Conservation (phyloP, 2,113 vertebrate species). For the Chiloscyllium plagiosum region DNA sequence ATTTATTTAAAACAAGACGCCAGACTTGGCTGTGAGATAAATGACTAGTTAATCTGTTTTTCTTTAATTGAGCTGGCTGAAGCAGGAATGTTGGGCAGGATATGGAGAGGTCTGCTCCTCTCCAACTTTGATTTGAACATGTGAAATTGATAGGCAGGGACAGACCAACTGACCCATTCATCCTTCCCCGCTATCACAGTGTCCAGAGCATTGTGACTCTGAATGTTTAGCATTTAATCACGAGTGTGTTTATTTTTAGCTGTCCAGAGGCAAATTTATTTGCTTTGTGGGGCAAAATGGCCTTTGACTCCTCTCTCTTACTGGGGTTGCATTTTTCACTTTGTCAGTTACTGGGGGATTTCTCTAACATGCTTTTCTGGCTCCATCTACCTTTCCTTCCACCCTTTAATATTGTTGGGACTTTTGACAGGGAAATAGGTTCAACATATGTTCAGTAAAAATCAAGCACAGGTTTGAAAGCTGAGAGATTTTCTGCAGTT, state of each 20-base stretch:
- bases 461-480: constrained; percentile 2
- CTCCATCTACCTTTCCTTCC: not conserved
- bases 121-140: not conserved
- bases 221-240: not conserved
- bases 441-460: constrained; percentile 1
- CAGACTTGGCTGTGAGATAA: not conserved
- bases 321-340: not conserved
- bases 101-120: not conserved
- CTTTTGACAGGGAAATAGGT: not conserved
- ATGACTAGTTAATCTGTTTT: not conserved
- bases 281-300: not conserved
- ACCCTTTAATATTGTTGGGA: not conserved
- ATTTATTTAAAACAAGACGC: not conserved
- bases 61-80: not conserved
- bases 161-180: not conserved
- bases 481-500: not conserved
- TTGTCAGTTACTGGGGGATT: not conserved
- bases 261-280: not conserved
- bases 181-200: not conserved
- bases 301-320: no score
- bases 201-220: not conserved
- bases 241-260: not conserved
- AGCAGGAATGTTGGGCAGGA: not conserved
- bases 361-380: not conserved
- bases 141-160: not conserved